phyloP scores from a whole-genome alignment of 2,797 vertebrate genomes.

The Pitangus sulphuratus region DNA sequence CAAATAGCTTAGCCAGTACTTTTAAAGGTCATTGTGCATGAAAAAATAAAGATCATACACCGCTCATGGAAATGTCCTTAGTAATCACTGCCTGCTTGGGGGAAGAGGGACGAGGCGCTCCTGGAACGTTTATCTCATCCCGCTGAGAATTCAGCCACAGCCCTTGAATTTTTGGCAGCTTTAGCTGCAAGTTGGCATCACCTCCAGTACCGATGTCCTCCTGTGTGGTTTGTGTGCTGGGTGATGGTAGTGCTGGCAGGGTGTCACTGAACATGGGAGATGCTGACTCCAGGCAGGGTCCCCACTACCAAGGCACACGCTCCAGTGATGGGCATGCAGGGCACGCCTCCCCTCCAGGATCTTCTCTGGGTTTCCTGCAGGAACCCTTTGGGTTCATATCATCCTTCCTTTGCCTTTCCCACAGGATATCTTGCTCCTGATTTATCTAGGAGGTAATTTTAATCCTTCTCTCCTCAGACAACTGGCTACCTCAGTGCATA shows the following conservation, averaged over 20 bases:
- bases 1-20: conserved; percentile 81
- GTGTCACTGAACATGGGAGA: fast-evolving
- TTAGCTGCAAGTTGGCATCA: background rate
- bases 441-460: conserved; percentile 54
- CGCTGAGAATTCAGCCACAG: background rate
- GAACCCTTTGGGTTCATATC: background rate
- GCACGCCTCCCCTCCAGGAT: background rate
- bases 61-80: conserved; percentile 71
- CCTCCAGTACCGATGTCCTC: background rate
- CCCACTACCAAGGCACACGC: fast-evolving
- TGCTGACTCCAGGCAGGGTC: background rate
- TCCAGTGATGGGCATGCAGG: background rate
- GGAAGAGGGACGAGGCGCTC: conserved; percentile 13
- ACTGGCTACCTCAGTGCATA: conserved; percentile 18
- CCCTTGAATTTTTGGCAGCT: conserved; percentile 5
- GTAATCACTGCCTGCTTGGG: conserved; percentile 63
- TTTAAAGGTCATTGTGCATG: conserved; percentile 80
- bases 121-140: conserved; percentile 44
- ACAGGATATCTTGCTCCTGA: background rate
- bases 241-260: background rate
- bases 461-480: conserved; percentile 55
- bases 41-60: conserved; percentile 69
- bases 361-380: background rate
- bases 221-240: fast-evolving
- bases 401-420: background rate